Percentiles rank a stretch among this genome's conserved stretches.
Evolutionary conservation across 1,140 invertebrate species (phyloP).

Genomic region (Penaeus japonicus): DNA sequence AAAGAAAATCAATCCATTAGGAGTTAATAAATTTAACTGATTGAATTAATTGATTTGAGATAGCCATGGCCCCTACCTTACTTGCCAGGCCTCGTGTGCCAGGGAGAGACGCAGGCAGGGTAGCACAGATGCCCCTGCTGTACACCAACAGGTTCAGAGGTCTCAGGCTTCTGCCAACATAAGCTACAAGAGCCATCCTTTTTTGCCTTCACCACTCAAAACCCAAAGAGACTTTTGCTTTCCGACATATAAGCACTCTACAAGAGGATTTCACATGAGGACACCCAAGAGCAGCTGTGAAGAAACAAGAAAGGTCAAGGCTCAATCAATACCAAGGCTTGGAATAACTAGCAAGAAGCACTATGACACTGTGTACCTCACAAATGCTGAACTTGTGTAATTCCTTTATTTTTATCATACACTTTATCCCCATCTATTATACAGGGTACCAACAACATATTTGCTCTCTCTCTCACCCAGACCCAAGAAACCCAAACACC

Average conservation of each 20-base stretch:
- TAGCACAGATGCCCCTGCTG: conserved; percentile 13
- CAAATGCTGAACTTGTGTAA: too few relatives aligned
- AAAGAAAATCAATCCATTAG: not conserved
- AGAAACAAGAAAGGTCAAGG: conserved; percentile 7
- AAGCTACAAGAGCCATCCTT: not conserved
- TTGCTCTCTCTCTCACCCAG: too few relatives aligned
- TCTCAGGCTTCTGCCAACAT: not conserved
- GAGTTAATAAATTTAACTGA: not conserved
- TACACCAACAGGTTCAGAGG: not conserved
- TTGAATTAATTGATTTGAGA: not conserved
- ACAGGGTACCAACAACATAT: too few relatives aligned
- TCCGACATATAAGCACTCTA: too few relatives aligned
- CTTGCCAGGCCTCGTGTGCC: conserved; percentile 33
- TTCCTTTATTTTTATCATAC: too few relatives aligned
- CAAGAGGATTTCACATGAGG: too few relatives aligned
- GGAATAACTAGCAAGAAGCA: not conserved
- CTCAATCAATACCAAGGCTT: not conserved
- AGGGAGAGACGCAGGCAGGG: conserved; percentile 33
- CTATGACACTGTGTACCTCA: too few relatives aligned
- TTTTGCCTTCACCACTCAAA: not conserved
- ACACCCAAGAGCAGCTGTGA: conserved; percentile 10
- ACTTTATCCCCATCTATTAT: too few relatives aligned
- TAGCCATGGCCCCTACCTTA: conserved; percentile 36
- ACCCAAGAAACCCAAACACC: too few relatives aligned
- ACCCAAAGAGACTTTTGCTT: not conserved